These are phyloP conservation scores for Melanotaenia maccullochi DNA, from an alignment of 2,797 vertebrate species.

Conservation along the genomic window DNA sequence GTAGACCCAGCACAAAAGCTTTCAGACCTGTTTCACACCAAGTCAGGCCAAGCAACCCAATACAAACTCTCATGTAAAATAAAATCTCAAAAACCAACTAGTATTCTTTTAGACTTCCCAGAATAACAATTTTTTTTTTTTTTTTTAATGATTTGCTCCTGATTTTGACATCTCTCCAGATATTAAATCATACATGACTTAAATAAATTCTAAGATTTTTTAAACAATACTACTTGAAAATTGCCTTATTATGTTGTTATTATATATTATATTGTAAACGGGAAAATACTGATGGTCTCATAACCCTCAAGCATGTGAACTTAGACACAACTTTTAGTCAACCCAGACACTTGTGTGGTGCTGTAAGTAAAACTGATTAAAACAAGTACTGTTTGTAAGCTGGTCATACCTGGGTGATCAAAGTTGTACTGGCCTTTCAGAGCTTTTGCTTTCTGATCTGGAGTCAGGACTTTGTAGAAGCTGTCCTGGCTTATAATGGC, in stretches of 20 bases:
- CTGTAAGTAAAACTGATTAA: not conserved
- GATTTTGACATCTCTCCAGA: not conserved
- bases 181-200: not conserved
- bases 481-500: slow-evolving; percentile 95
- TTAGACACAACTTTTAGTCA: not conserved
- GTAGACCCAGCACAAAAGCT: not conserved
- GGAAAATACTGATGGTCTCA: not conserved
- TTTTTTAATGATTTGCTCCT: not conserved
- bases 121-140: not conserved
- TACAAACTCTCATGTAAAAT: not conserved
- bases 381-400: not conserved
- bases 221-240: not conserved
- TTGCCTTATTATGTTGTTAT: not conserved
- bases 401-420: slow-evolving; percentile 90
- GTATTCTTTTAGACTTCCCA: not conserved
- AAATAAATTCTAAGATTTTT: not conserved
- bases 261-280: too few species aligned
- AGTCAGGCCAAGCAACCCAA: not conserved
- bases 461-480: slow-evolving; percentile 92
- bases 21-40: not conserved
- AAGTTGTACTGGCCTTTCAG: slow-evolving; percentile 97
- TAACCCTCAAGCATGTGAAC: not conserved
- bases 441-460: slow-evolving; percentile 93
- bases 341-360: not conserved
- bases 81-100: not conserved